phyloP scores from a whole-genome alignment of 1,140 invertebrate genomes.

The Teleogryllus occipitalis region DNA sequence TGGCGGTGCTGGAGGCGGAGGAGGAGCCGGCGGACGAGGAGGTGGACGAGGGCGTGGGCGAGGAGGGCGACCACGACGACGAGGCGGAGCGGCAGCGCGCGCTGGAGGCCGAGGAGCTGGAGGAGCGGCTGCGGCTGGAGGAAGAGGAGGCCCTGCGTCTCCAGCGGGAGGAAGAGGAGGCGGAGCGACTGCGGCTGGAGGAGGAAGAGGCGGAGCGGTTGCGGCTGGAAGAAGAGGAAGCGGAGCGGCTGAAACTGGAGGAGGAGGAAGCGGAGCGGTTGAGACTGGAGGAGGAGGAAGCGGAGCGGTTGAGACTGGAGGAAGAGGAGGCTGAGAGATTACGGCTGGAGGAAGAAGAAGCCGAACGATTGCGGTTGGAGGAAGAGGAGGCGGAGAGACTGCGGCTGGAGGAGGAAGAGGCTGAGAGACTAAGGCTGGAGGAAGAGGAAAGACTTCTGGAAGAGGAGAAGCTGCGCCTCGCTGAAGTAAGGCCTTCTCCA shows the following conservation, averaged over 20 bases:
- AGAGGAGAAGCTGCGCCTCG: not conserved
- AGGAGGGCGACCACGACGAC: conserved; percentile 21
- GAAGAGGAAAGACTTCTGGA: not conserved
- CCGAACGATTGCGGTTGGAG: not conserved
- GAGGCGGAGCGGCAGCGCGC: conserved; percentile 19
- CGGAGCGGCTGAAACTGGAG: not conserved
- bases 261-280: not conserved
- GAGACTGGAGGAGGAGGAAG: conserved; percentile 15
- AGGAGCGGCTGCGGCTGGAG: not conserved
- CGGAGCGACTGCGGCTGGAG: not conserved
- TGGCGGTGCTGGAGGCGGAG: conserved; percentile 39
- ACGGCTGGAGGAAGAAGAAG: conserved; percentile 8
- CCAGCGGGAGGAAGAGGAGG: conserved; percentile 24
- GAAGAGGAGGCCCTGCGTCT: not conserved
- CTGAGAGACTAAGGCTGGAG: conserved; percentile 19
- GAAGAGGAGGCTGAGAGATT: conserved; percentile 11
- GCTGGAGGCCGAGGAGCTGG: not conserved
- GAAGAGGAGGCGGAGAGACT: not conserved
- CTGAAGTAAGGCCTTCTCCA: not conserved
- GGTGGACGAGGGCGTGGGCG: conserved; percentile 24
- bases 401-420: conserved; percentile 16
- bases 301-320: conserved; percentile 14
- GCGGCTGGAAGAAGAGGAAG: conserved; percentile 10
- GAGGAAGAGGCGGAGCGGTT: conserved; percentile 20
- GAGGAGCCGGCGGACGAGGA: conserved; percentile 24